Percentiles rank a stretch among this genome's conserved stretches.
Evolutionary conservation across 2,888 invertebrate genomes (phyloP).

Genomic region (Pardosa pseudoannulata): DNA sequence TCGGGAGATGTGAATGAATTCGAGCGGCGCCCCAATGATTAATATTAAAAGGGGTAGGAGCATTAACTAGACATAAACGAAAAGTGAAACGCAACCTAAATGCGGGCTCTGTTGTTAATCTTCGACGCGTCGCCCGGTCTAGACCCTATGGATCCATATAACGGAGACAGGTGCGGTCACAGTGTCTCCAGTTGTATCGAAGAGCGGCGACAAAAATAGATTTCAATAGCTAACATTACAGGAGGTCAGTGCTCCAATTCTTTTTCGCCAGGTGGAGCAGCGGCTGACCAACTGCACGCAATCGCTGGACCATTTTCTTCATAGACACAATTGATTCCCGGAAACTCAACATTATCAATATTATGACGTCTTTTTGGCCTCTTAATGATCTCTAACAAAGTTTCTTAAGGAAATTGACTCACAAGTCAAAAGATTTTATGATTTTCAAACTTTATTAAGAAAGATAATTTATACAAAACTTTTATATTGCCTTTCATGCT

Average conservation of each 20-base stretch:
- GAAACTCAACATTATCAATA: conserved; percentile 38
- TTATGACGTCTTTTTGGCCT: conserved; percentile 22
- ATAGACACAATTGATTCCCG: conserved; percentile 31
- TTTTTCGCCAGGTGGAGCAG: conserved; percentile 29
- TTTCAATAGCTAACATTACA: not conserved
- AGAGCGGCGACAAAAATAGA: conserved; percentile 44
- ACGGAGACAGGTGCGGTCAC: conserved; percentile 56
- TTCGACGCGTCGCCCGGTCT: conserved; percentile 38
- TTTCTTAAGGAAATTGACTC: not conserved
- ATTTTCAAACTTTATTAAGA: too few relatives aligned
- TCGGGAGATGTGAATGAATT: not conserved
- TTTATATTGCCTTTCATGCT: too few relatives aligned
- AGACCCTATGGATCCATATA: conserved; percentile 42
- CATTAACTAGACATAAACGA: conserved; percentile 1
- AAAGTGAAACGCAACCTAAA: not conserved
- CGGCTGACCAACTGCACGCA: conserved; percentile 19
- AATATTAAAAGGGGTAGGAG: not conserved
- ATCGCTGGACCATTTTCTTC: not conserved
- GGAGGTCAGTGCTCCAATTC: conserved; percentile 45
- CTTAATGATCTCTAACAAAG: conserved; percentile 21
- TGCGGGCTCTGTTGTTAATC: conserved; percentile 20
- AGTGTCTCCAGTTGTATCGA: conserved; percentile 35
- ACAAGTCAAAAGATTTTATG: not conserved
- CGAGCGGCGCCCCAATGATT: not conserved
- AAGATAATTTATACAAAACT: too few relatives aligned